Percentiles rank a stretch among this genome's conserved stretches.
Evolutionary conservation across 2,113 vertebrate species (phyloP).

Genomic region (Alosa alosa): DNA sequence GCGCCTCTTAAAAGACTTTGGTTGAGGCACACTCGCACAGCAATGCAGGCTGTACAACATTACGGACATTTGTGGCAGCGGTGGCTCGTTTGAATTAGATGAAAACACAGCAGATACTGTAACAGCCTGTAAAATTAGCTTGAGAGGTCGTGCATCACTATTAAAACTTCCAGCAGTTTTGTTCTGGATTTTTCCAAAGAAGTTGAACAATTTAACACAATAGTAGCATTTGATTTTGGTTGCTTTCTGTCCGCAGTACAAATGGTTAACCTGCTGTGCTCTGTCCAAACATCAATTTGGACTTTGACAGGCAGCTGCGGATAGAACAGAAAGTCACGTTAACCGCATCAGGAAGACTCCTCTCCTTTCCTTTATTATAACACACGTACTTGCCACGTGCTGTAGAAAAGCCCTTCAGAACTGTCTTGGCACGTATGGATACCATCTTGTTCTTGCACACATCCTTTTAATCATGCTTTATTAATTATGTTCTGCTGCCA

Average conservation of each 20-base stretch:
- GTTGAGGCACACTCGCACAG: background rate
- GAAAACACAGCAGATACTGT: background rate
- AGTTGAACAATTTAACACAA: background rate
- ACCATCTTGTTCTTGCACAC: conserved; percentile 4
- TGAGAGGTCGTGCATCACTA: background rate
- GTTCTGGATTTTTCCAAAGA: background rate
- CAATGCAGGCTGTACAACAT: background rate
- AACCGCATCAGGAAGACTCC: background rate
- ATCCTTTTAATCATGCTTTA: conserved; percentile 18
- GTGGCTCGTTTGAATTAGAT: background rate
- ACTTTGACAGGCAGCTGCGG: background rate
- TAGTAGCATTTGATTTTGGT: background rate
- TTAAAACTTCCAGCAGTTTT: background rate
- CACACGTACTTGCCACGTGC: background rate
- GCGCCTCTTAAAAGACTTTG: conserved; percentile 19
- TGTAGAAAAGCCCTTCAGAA: background rate
- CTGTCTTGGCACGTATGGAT: background rate
- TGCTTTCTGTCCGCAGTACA: background rate
- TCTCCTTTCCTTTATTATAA: background rate
- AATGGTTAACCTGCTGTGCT: background rate
- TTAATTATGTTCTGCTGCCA: background rate
- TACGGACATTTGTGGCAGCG: conserved; percentile 11
- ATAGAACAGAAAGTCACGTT: background rate
- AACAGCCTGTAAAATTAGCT: background rate
- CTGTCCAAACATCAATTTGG: background rate